phyloP scores from a whole-genome alignment of 92 coral and sea anemone species.

The Epizoanthus fatuus region DNA sequence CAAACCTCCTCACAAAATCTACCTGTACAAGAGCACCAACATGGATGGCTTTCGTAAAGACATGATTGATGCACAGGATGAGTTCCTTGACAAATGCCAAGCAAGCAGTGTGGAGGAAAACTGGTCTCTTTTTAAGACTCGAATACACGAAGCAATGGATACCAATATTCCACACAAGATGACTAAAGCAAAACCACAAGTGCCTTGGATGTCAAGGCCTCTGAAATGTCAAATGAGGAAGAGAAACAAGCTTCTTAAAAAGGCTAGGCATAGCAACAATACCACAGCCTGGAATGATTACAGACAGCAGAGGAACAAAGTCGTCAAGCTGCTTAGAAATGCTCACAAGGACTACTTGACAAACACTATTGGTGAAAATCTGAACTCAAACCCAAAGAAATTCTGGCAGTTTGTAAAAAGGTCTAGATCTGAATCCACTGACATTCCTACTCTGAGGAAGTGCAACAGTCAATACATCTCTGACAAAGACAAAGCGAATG shows the following conservation, averaged over 20 bases:
- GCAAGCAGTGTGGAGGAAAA: background rate
- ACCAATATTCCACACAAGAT: conserved; percentile 4
- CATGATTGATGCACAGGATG: conserved; percentile 15
- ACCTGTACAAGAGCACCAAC: background rate
- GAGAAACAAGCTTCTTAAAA: background rate
- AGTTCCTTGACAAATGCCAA: conserved; percentile 1
- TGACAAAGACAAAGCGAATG: background rate
- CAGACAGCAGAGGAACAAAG: conserved; percentile 45
- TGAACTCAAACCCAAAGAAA: conserved; percentile 39
- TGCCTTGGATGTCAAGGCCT: conserved; percentile 14
- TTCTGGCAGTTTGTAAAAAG: conserved; percentile 36
- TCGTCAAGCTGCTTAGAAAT: conserved; percentile 28
- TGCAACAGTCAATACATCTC: background rate
- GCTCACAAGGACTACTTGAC: conserved; percentile 38
- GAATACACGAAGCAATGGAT: background rate
- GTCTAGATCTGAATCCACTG: conserved; percentile 33
- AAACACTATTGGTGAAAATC: conserved; percentile 2
- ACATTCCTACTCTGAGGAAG: conserved; percentile 23
- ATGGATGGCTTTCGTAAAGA: conserved; percentile 18
- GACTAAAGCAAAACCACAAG: conserved; percentile 15
- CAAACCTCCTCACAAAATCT: conserved; percentile 15
- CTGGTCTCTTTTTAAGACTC: background rate
- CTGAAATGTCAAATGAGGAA: conserved; percentile 18
- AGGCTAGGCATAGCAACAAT: conserved; percentile 7
- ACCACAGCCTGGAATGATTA: conserved; percentile 36